A percentile compares a stretch with the other conserved stretches of the same genome.
phyloP scores from a whole-genome alignment of 2,797 vertebrate genomes.

The Anabacerthia variegaticeps region DNA sequence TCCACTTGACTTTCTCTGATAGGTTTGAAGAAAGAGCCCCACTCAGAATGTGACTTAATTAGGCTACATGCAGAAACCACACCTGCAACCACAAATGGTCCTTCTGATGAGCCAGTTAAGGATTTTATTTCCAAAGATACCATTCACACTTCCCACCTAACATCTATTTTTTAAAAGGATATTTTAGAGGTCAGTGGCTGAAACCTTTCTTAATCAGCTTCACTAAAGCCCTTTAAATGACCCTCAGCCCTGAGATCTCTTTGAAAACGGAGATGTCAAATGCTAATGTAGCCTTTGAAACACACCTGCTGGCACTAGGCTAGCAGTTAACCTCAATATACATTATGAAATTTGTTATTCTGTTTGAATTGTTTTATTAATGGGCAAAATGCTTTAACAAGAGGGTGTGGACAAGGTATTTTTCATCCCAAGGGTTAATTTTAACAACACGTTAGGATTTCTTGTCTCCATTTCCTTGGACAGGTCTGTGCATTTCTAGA shows the following conservation, averaged over 20 bases:
- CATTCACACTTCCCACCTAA: neutral
- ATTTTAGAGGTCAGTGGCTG: neutral
- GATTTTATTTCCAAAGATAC: neutral
- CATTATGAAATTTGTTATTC: neutral
- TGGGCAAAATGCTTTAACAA: neutral
- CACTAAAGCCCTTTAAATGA: neutral
- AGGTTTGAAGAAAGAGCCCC: neutral
- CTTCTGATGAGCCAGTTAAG: neutral
- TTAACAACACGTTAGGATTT: neutral
- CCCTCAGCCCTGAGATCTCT: neutral
- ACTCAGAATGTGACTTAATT: neutral
- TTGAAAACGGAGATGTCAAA: neutral
- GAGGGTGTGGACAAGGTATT: neutral
- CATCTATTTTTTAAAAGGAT: accelerated
- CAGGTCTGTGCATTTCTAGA: neutral
- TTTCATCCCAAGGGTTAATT: neutral
- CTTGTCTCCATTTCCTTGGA: neutral
- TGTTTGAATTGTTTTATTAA: neutral
- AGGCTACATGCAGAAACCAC: neutral
- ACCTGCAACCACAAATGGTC: neutral
- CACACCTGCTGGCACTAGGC: neutral
- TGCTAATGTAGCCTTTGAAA: neutral
- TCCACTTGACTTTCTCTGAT: neutral
- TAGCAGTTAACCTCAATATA: neutral
- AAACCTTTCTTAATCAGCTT: neutral